Evolutionary conservation across 2,113 vertebrate genomes (phyloP).

Genomic region (Notothenia rossii): DNA sequence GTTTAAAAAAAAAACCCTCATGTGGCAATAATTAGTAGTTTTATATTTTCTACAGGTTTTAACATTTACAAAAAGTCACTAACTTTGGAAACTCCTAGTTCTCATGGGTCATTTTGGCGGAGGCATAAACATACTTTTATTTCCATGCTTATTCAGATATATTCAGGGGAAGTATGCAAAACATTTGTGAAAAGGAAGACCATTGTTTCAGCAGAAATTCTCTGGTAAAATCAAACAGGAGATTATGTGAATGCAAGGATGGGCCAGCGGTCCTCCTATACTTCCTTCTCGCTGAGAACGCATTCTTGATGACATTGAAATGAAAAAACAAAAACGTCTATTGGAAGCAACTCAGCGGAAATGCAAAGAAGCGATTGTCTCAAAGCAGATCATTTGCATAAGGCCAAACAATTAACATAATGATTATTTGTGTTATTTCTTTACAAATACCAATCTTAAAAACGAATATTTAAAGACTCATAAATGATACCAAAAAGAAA

Average conservation of each 20-base stretch:
- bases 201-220: constrained; percentile 53
- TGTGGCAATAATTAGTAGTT: not conserved
- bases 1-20: not conserved
- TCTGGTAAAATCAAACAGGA: constrained; percentile 57
- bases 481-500: constrained; percentile 37
- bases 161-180: constrained; percentile 45
- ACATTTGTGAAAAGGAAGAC: constrained; percentile 41
- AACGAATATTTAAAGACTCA: constrained; percentile 11
- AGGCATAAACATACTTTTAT: constrained; percentile 53
- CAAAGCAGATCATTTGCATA: constrained; percentile 71
- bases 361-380: constrained; percentile 43
- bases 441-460: not conserved
- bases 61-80: not conserved
- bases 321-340: constrained; percentile 60
- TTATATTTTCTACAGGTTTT: not conserved
- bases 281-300: constrained; percentile 46
- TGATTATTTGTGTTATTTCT: constrained; percentile 29
- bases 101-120: constrained; percentile 1
- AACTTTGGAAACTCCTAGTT: not conserved
- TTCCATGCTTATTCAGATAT: constrained; percentile 43
- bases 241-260: constrained; percentile 43
- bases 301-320: constrained; percentile 53
- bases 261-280: constrained; percentile 32
- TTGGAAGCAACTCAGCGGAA: constrained; percentile 42
- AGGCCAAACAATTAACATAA: constrained; percentile 41